Base-by-base conservation (phyloP, 2,888 invertebrate species). In the Limnephilus auricula region DNA sequence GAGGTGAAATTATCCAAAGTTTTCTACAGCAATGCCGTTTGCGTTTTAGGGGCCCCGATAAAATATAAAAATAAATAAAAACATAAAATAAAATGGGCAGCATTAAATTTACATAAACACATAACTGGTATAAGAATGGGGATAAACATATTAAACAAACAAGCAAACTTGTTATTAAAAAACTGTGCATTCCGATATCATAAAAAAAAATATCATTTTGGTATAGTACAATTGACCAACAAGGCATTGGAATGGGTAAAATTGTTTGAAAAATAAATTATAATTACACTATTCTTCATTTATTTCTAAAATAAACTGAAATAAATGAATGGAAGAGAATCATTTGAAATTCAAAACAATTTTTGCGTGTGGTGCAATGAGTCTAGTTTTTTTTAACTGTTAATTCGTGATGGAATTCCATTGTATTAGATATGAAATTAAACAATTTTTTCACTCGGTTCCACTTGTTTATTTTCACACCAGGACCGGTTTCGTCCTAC, bases 31-130 rank as follows among this genome's bases (percentile, higher is more conserved):
- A 82, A 82, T 32, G 34, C 34, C 2, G 34, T 82, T 15, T 34
- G 82, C 15, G 82, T 82, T 82, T 18, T 83, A 91, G 88, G 65
- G 6, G 65, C 25, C 92, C 90, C 82, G 15, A 91, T 92, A 45
- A 82, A 92, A 88, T 83, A 50, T 85, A 79, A 89, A 87, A 34
- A 88, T 82, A 78, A 31, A 90, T 50, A 30, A 85, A 83, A 86
- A 91, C 45, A 82, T 4, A 80, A 32, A 80, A 80, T 80, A 80
- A 80, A 80, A 80, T 80, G 12, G 18, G 65, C 32, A 32, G 15
- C 80, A 80, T 0, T 30, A 79, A 30, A 31, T 31, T 80, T 80
- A 80, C 13, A 80, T 31, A 30, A 12, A 80, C 18, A 25, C 65
- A 65, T 25, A 25, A 65, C 25, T 65, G 65, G 3, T 5, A n/a